Evolutionary conservation across 1,140 invertebrate species (phyloP), one percentile per base, ranked within the genome.

Genomic region (Tetragonula clypearis): DNA sequence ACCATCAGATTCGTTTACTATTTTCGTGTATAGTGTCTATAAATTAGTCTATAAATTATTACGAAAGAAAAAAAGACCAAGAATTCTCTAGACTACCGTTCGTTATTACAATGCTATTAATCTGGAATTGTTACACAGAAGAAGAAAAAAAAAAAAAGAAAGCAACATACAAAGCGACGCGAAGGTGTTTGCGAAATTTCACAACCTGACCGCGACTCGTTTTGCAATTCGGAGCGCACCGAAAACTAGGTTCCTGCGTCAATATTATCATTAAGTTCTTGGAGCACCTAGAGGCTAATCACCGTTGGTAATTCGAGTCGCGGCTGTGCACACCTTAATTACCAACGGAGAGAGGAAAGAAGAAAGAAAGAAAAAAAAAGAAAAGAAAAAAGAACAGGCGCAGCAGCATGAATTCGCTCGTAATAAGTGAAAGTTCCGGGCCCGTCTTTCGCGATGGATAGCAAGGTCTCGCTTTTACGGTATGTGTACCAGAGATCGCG

Each of bases 341-440:
- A 53, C 60, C 17, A 49, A 49, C 41, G 41, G 17, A 19, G 49
- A n/a, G 68, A 69, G 68, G 41, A 49, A 49, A 49, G 41, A 8
- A 8, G 8, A 0, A 49, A 15, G 6, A 14, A 15, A 65, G 26
- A 2, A 41, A n/a, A 5, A 9, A 1, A 15, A 35, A 1, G 3
- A 4, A 35, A 1, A 21, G 15, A 8, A 35, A 62, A 35, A 62
- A 77, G 62, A 26, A 35, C 3, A 69, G 65, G 53, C 72, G 68
- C 26, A 58, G 53, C 62, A 35, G 81, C 62, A 30, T 68, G 82
- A 83, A 77, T 26, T 78, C 23, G 75, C 41, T 65, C 35, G 75
- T 78, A 78, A 78, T 76, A 83, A 83, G 82, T 71, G 82, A 83
- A 83, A 83, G 82, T 77, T 19, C 8, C 21, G 58, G 23, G 41